A percentile compares a stretch with the other conserved stretches of the same genome.
Evolutionary conservation across 1,140 invertebrate species (phyloP).

Genomic region (Drosophila kurseongensis): DNA sequence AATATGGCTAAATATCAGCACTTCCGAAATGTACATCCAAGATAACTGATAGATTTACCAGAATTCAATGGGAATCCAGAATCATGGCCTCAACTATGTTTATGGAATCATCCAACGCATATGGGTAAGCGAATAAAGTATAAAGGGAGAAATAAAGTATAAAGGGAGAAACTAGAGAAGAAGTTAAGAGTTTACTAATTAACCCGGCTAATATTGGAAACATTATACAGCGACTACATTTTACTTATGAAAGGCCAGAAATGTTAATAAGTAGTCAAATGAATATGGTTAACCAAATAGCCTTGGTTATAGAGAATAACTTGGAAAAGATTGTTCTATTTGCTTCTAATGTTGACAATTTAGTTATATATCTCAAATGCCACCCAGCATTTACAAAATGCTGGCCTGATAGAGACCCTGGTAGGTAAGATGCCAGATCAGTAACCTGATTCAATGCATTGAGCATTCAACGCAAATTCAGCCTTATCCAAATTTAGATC

Average conservation of each 20-base stretch:
- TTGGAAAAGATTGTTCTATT: background rate
- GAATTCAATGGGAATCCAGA: too few relatives aligned
- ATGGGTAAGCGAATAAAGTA: too few relatives aligned
- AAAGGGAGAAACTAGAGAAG: too few relatives aligned
- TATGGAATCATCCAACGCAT: background rate
- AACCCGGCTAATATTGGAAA: background rate
- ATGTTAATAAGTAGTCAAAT: background rate
- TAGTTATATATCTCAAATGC: background rate
- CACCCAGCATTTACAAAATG: background rate
- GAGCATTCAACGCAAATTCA: too few relatives aligned
- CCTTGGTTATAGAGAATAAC: background rate
- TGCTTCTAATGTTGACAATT: background rate
- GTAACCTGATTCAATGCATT: too few relatives aligned
- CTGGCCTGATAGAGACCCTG: background rate
- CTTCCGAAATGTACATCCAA: too few relatives aligned
- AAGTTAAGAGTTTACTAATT: background rate
- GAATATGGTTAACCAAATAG: background rate
- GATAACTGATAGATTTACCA: too few relatives aligned
- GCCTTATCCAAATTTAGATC: too few relatives aligned
- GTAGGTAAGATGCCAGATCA: background rate
- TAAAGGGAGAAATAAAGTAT: background rate
- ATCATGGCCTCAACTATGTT: too few relatives aligned
- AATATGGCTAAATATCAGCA: too few relatives aligned
- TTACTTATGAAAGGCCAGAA: background rate
- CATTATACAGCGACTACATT: background rate